A percentile compares a stretch with the other conserved stretches of the same genome.
Evolutionary conservation across 2,113 vertebrate species (phyloP).

Genomic region (Alectura lathami): DNA sequence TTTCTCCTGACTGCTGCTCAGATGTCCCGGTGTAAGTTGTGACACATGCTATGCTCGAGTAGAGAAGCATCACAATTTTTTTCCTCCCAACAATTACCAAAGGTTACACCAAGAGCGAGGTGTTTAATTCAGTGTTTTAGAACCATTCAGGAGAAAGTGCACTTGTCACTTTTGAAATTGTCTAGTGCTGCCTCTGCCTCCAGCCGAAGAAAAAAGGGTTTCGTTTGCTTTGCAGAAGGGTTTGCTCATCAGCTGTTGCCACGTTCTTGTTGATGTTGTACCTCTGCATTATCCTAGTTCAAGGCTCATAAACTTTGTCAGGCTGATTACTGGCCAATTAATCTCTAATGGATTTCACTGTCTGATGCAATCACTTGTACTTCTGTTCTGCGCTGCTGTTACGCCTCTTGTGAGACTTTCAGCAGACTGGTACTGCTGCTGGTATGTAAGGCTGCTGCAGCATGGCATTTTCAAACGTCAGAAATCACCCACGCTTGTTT

Average conservation of each 20-base stretch:
- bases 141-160: background rate
- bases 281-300: background rate
- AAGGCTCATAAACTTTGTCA: constrained; percentile 16
- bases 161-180: background rate
- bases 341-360: background rate
- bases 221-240: background rate
- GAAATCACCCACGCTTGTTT: accelerated
- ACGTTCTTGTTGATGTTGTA: background rate
- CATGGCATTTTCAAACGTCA: background rate
- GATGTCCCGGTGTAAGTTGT: background rate
- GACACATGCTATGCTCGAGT: background rate
- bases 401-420: background rate
- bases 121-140: background rate
- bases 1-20: background rate
- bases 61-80: background rate
- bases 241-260: background rate
- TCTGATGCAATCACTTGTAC: background rate
- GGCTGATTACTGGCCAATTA: constrained; percentile 41
- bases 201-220: background rate
- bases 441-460: accelerated
- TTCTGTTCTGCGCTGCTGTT: background rate
- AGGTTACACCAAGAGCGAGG: constrained; percentile 2
- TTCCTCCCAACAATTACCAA: background rate
- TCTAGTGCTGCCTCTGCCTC: background rate
- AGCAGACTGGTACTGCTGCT: background rate